A percentile compares a stretch with the other conserved stretches of the same genome.
Conservation (phyloP, 2,888 invertebrate species). For the Acleris cristana region DNA sequence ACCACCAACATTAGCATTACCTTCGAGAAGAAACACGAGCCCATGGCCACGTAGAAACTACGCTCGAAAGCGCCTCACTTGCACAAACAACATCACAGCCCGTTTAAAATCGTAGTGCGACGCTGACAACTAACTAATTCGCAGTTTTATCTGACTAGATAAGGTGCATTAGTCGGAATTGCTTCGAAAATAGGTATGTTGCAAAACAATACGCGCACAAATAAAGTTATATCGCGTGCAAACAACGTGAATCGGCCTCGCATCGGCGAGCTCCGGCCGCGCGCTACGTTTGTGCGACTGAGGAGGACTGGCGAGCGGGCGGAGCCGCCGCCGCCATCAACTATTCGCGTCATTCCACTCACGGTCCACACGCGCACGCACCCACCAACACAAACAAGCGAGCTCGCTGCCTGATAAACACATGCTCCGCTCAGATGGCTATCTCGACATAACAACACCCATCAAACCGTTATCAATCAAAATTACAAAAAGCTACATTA, state of each 20-base stretch:
- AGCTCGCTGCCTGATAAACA: constrained; percentile 61
- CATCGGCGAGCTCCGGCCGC: constrained; percentile 58
- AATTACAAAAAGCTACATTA: constrained; percentile 38
- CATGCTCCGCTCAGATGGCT: constrained; percentile 55
- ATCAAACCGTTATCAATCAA: constrained; percentile 49
- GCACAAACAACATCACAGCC: constrained; percentile 62
- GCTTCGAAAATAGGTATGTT: constrained; percentile 45
- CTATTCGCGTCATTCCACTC: constrained; percentile 78
- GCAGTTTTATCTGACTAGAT: constrained; percentile 74
- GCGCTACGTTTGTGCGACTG: constrained; percentile 41
- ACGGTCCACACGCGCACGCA: constrained; percentile 75
- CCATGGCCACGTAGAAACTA: constrained; percentile 77
- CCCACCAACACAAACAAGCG: constrained; percentile 75
- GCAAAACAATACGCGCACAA: constrained; percentile 29
- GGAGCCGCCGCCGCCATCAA: constrained; percentile 59
- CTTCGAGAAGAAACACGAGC: constrained; percentile 72
- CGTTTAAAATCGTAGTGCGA: constrained; percentile 49
- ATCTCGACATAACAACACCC: constrained; percentile 50
- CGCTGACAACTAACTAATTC: constrained; percentile 65
- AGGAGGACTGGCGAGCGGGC: constrained; percentile 63
- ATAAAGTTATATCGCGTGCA: constrained; percentile 23
- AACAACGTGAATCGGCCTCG: constrained; percentile 65
- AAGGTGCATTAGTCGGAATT: constrained; percentile 68
- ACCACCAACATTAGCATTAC: constrained; percentile 63
- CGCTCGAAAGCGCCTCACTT: constrained; percentile 64